Conservation (phyloP, 2,888 invertebrate species). For the Stomorhina lunata region DNA sequence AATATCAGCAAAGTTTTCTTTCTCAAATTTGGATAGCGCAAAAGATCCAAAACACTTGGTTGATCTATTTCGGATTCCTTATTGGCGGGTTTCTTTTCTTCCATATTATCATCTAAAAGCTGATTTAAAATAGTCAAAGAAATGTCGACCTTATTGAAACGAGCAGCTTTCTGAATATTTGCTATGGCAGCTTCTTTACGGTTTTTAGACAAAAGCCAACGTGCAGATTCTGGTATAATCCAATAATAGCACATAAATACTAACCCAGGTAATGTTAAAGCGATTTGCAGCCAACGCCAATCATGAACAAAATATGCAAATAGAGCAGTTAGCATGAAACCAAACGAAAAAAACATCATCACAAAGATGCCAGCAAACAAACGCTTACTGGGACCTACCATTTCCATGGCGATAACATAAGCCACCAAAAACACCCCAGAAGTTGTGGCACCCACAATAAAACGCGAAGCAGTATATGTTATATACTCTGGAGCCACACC, state of each 20-base stretch:
- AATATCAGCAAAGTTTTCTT: conserved; percentile 85
- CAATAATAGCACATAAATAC: conserved; percentile 86
- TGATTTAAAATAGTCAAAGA: conserved; percentile 81
- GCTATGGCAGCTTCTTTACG: conserved; percentile 83
- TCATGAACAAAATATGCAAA: conserved; percentile 85
- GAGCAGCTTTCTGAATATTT: conserved; percentile 84
- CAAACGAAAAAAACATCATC: conserved; percentile 88
- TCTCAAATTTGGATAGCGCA: conserved; percentile 84
- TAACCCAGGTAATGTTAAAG: conserved; percentile 85
- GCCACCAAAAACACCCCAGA: conserved; percentile 89
- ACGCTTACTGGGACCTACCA: conserved; percentile 86
- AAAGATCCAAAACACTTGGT: conserved; percentile 82
- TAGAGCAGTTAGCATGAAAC: conserved; percentile 85
- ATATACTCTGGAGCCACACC: conserved; percentile 86
- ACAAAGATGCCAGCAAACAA: conserved; percentile 86
- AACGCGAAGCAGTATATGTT: conserved; percentile 84
- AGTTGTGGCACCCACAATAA: conserved; percentile 86
- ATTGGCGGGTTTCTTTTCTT: conserved; percentile 66
- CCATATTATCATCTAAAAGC: conserved; percentile 80
- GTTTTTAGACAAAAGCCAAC: conserved; percentile 86
- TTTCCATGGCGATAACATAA: conserved; percentile 88
- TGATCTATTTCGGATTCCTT: conserved; percentile 71
- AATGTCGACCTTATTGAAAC: conserved; percentile 84
- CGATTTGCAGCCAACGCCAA: conserved; percentile 86
- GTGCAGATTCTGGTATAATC: conserved; percentile 88